phyloP scores from a whole-genome alignment of 2,113 vertebrate genomes.

The Azemiops feae region DNA sequence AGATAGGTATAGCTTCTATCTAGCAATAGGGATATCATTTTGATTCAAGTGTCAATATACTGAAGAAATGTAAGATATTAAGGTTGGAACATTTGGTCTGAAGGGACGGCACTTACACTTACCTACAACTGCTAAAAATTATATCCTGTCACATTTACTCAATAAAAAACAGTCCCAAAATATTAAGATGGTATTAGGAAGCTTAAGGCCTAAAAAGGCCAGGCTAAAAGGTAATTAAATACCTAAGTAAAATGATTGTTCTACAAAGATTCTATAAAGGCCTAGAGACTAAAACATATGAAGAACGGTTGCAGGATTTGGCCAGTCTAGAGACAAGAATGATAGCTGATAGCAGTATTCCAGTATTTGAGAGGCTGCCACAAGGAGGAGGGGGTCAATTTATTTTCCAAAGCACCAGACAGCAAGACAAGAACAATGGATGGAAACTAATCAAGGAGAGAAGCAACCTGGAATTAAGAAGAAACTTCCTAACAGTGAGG shows the following conservation, averaged over 20 bases:
- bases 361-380: too few species aligned
- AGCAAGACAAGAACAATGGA: too few species aligned
- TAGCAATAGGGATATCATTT: not conserved
- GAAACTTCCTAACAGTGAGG: too few species aligned
- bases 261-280: not conserved
- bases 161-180: not conserved
- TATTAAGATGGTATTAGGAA: not conserved
- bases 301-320: too few species aligned
- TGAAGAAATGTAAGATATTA: not conserved
- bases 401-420: too few species aligned
- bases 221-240: not conserved
- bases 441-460: too few species aligned
- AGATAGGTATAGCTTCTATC: not conserved
- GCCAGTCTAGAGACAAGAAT: too few species aligned
- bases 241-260: not conserved
- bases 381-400: too few species aligned
- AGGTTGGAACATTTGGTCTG: not conserved
- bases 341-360: too few species aligned
- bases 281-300: too few species aligned
- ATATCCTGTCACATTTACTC: not conserved
- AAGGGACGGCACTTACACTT: not conserved
- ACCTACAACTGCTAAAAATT: not conserved
- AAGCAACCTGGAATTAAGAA: too few species aligned
- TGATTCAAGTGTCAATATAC: not conserved
- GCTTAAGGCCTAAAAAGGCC: not conserved